A percentile compares a stretch with the other conserved stretches of the same genome.
Evolutionary conservation across 2,888 invertebrate species (phyloP).

Genomic region (Yponomeuta malinellus): DNA sequence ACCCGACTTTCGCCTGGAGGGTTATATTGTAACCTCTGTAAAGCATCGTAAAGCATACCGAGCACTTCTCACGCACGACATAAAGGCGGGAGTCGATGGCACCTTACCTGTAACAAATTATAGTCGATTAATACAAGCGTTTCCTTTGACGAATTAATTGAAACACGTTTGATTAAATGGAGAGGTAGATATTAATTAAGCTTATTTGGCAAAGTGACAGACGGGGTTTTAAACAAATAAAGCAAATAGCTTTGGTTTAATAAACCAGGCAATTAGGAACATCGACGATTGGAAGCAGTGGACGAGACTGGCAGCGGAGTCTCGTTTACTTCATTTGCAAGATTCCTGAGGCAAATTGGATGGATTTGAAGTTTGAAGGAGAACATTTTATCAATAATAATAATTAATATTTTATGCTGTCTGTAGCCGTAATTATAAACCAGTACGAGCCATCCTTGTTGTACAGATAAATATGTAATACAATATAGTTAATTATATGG

Average conservation of each 20-base stretch:
- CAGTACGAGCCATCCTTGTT: no score
- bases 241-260: background rate
- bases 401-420: no score
- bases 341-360: no score
- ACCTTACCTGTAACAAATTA: background rate
- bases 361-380: no score
- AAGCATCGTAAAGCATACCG: background rate
- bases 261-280: no score
- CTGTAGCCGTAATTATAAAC: no score
- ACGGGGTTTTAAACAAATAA: background rate
- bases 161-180: background rate
- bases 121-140: background rate
- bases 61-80: background rate
- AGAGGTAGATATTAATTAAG: background rate
- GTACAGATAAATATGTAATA: no score
- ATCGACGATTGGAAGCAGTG: no score
- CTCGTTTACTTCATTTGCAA: no score
- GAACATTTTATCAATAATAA: no score
- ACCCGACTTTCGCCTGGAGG: background rate
- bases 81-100: background rate
- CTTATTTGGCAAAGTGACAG: background rate
- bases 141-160: background rate
- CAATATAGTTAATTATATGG: no score
- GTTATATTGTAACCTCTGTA: background rate
- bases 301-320: no score